Evolutionary conservation across 2,797 vertebrate species (phyloP).

Genomic region (Bovichtus diacanthus): DNA sequence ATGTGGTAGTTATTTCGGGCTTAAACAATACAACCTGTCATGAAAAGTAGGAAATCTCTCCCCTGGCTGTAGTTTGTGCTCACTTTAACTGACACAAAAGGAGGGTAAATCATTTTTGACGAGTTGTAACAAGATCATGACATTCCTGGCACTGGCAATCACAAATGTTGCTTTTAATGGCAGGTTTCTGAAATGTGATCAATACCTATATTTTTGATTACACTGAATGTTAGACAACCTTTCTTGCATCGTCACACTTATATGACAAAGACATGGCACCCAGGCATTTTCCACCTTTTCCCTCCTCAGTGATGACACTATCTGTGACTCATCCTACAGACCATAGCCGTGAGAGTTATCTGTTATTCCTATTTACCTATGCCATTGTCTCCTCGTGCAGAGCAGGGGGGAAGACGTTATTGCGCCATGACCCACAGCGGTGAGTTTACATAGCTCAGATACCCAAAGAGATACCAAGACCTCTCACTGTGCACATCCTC

Average conservation of each 20-base stretch:
- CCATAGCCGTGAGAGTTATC: slow-evolving; percentile 34
- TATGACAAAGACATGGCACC: slow-evolving; percentile 46
- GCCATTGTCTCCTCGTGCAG: slow-evolving; percentile 36
- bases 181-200: slow-evolving; percentile 16
- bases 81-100: slow-evolving; percentile 10
- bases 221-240: slow-evolving; percentile 12
- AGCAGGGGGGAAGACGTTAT: slow-evolving; percentile 35
- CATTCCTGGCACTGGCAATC: slow-evolving; percentile 40
- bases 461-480: slow-evolving; percentile 67
- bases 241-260: slow-evolving; percentile 43
- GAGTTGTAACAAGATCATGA: slow-evolving; percentile 36
- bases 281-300: slow-evolving; percentile 42
- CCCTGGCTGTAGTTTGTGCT: slow-evolving; percentile 5
- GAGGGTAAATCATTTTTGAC: slow-evolving; percentile 33
- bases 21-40: slow-evolving; percentile 23
- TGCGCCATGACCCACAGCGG: slow-evolving; percentile 72
- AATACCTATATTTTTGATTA: slow-evolving; percentile 28
- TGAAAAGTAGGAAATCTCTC: slow-evolving; percentile 13
- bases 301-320: slow-evolving; percentile 50
- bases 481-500: slow-evolving; percentile 57
- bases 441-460: slow-evolving; percentile 88
- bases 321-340: slow-evolving; percentile 47
- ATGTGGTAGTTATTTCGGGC: background rate
- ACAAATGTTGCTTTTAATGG: slow-evolving; percentile 30
- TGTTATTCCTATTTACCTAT: slow-evolving; percentile 43